Evolutionary conservation across 2,888 invertebrate species (phyloP).

Genomic region (Drosophila melanosoma): DNA sequence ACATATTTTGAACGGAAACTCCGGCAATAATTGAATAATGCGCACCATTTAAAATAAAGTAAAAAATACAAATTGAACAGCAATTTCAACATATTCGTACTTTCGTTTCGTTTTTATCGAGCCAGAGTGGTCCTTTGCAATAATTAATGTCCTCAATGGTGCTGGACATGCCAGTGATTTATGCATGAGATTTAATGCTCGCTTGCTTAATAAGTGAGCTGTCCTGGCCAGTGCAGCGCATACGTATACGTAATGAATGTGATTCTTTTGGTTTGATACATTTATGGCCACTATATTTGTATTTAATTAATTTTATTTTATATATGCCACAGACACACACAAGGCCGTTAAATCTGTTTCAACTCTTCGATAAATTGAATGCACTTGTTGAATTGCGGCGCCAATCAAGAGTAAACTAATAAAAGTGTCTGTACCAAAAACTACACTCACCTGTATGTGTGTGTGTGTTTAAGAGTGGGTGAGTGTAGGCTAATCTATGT

Average conservation of each 20-base stretch:
- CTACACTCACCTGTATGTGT: slow-evolving; percentile 48
- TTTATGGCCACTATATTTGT: slow-evolving; percentile 57
- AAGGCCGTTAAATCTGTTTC: slow-evolving; percentile 11
- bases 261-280: slow-evolving; percentile 40
- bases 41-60: slow-evolving; percentile 37
- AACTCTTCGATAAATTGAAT: slow-evolving; percentile 6
- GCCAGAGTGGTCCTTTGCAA: slow-evolving; percentile 45
- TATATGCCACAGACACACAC: slow-evolving; percentile 6
- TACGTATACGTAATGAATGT: slow-evolving; percentile 48
- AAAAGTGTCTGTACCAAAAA: slow-evolving; percentile 42
- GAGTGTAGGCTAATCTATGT: slow-evolving; percentile 11
- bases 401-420: slow-evolving; percentile 34
- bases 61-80: neutral
- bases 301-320: slow-evolving; percentile 68
- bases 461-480: slow-evolving; percentile 12
- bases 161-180: slow-evolving; percentile 65
- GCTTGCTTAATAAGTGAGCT: slow-evolving; percentile 60
- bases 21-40: slow-evolving; percentile 70
- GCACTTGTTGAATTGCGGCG: slow-evolving; percentile 67
- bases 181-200: slow-evolving; percentile 71
- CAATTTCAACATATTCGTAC: slow-evolving; percentile 26
- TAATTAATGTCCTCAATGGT: slow-evolving; percentile 65
- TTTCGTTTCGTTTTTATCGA: slow-evolving; percentile 20
- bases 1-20: slow-evolving; percentile 46
- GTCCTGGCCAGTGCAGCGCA: slow-evolving; percentile 26